Base-by-base conservation (phyloP, 2,797 vertebrate genomes). In the Hemibagrus guttatus region DNA sequence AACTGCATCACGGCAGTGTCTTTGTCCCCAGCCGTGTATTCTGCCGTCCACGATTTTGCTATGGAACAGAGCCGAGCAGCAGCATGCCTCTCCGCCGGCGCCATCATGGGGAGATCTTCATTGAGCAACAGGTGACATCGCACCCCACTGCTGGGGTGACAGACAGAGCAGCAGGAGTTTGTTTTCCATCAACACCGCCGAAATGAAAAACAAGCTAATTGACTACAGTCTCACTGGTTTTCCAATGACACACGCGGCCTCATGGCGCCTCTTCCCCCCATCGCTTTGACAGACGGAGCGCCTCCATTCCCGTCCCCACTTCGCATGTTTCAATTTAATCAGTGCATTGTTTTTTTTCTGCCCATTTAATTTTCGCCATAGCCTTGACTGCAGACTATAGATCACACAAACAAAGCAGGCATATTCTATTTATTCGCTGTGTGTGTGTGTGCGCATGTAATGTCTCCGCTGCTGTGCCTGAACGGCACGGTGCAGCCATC, bases 131-230 rank as follows among this genome's bases (percentile, higher is more conserved):
- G 88, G 89, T 91, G 89, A 90, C 84, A 87, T 88, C 86, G 84
- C 87, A 89, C 88, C 75, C 85, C 61, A 79, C 80, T 68, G 89
- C 83, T 75, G 71, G 89, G 86, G 85, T 35, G 79, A 85, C 61
- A 88, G 90, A 90, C 86, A 88, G 84, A 90, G 84, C 90, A 86
- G 87, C 84, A 74, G 89, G 90, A 88, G 86, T 84, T 86, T 71
- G 83, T 86, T 87, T 89, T 83, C 88, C 85, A 89, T 88, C 86
- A 88, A 85, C 84, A 82, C 85, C 5, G 69, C 78, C 5, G 78
- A 90, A 90, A 88, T 89, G 87, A 89, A 82, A 88, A 84, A 84
- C 78, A 88, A 87, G 84, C 84, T 89, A 90, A 90, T 88, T 92
- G 88, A 88, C 89, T 89, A 87, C 87, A 85, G 84, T 86, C 85